These are phyloP conservation scores for Omphaloscelis lunosa DNA, from an alignment of 2,888 invertebrate genomes.

Conservation along the genomic window DNA sequence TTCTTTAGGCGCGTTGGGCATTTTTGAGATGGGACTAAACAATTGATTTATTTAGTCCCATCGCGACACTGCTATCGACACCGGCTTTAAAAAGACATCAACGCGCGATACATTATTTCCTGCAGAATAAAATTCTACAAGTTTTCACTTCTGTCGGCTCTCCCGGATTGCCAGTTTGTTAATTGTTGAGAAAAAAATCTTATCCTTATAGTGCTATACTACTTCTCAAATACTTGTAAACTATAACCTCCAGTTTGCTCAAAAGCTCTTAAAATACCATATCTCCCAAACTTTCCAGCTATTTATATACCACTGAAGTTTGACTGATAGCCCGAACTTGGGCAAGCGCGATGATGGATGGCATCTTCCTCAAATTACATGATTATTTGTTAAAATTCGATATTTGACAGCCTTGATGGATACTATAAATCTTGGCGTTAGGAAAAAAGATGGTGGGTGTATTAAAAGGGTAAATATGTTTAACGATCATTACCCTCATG, in stretches of 20 bases:
- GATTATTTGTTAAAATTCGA: conserved; percentile 66
- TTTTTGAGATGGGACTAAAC: too few relatives aligned
- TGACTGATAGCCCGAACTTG: conserved; percentile 55
- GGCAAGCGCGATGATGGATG: conserved; percentile 52
- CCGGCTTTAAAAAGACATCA: too few relatives aligned
- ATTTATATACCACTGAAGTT: conserved; percentile 43
- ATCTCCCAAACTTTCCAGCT: not conserved
- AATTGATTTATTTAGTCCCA: too few relatives aligned
- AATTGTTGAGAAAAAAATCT: not conserved
- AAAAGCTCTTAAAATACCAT: conserved; percentile 1
- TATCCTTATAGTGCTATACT: not conserved
- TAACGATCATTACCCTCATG: conserved; percentile 29
- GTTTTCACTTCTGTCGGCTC: too few relatives aligned
- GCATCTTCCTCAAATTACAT: conserved; percentile 42
- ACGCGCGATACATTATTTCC: too few relatives aligned
- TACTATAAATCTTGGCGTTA: conserved; percentile 54
- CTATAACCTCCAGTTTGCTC: not conserved
- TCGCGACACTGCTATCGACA: too few relatives aligned
- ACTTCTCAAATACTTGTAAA: not conserved
- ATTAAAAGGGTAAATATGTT: conserved; percentile 40
- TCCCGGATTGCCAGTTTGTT: too few relatives aligned
- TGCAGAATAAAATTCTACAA: too few relatives aligned
- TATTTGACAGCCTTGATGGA: conserved; percentile 60
- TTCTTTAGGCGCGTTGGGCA: too few relatives aligned
- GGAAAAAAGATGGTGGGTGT: conserved; percentile 42